Evolutionary conservation across 2,888 invertebrate species (phyloP).

Genomic region (Bombyx huttoni): DNA sequence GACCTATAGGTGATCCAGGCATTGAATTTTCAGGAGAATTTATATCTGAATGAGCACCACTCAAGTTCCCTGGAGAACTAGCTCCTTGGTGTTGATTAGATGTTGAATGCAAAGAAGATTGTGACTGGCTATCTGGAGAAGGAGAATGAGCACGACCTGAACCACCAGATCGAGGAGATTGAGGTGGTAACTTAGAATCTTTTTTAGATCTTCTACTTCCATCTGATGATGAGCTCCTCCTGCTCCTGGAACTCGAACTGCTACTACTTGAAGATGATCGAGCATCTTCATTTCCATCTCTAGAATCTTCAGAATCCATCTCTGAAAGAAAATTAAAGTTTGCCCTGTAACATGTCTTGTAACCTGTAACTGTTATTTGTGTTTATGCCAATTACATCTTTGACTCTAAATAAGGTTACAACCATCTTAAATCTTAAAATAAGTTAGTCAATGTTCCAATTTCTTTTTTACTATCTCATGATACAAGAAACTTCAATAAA

Average conservation of each 20-base stretch:
- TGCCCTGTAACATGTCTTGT: conserved; percentile 3
- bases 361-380: too few species aligned
- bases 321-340: conserved; percentile 41
- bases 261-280: conserved; percentile 63
- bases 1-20: conserved; percentile 43
- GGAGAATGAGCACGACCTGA: conserved; percentile 37
- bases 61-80: conserved; percentile 49
- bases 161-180: conserved; percentile 22
- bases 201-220: conserved; percentile 50
- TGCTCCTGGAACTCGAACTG: conserved; percentile 59
- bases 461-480: too few species aligned
- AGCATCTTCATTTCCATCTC: conserved; percentile 57
- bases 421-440: too few species aligned
- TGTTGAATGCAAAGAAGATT: conserved; percentile 33
- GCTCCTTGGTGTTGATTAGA: conserved; percentile 23
- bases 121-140: conserved; percentile 36
- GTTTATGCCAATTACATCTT: too few species aligned
- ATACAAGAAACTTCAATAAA: too few species aligned
- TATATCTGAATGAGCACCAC: conserved; percentile 56
- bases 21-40: conserved; percentile 62
- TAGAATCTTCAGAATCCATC: conserved; percentile 76
- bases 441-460: too few species aligned
- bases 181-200: conserved; percentile 41
- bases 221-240: conserved; percentile 54
- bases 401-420: too few species aligned